These are phyloP conservation scores for Pangasius sanitwongsei DNA, from an alignment of 2,797 vertebrate species.

Conservation along the genomic window DNA sequence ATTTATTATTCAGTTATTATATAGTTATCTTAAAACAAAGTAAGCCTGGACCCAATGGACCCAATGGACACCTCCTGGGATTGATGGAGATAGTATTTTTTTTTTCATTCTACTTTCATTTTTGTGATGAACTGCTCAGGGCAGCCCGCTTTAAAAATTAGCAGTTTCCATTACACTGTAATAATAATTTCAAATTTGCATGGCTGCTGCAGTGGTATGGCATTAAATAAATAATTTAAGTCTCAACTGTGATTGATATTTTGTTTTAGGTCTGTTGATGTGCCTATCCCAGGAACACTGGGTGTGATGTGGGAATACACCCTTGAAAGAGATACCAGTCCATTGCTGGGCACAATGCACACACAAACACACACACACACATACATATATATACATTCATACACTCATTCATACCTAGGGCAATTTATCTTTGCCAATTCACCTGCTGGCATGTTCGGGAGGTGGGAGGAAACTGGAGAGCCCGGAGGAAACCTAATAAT, in stretches of 20 bases:
- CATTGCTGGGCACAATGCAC: not conserved
- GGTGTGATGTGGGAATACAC: too few relatives aligned
- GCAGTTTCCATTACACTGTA: not conserved
- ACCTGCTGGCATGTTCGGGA: not conserved
- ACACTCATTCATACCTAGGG: not conserved
- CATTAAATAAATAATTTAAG: too few relatives aligned
- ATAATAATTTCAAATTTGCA: not conserved
- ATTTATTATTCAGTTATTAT: not conserved
- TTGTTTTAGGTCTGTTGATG: not conserved
- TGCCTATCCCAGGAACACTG: not conserved
- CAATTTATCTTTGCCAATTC: not conserved
- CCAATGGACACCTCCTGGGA: not conserved
- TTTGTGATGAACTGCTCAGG: too few relatives aligned
- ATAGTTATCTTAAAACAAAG: not conserved
- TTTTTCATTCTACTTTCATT: too few relatives aligned
- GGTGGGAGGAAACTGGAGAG: not conserved
- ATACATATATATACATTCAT: too few relatives aligned
- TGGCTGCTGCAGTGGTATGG: too few relatives aligned
- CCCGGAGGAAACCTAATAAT: not conserved
- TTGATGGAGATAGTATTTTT: not conserved
- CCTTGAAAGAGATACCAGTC: not conserved
- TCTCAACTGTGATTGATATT: not conserved
- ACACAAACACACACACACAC: too few relatives aligned
- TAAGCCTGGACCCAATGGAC: not conserved
- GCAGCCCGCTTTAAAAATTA: not conserved